These are phyloP conservation scores for Oligia latruncula DNA, from an alignment of 2,888 invertebrate species.

Conservation along the genomic window DNA sequence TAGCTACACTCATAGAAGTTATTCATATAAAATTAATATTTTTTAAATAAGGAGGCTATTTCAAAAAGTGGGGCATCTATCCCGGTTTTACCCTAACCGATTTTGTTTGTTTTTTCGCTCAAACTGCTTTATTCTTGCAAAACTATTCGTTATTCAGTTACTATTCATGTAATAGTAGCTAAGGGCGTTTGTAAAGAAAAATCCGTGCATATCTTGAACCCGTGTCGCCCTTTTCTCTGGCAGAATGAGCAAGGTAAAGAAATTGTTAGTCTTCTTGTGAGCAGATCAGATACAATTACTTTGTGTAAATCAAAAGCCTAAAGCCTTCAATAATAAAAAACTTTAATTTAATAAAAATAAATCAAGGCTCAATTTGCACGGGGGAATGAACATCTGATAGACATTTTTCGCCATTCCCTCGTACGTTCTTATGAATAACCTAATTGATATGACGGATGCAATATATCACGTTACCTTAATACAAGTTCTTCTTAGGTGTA, in stretches of 20 bases:
- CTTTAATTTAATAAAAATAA: conserved; percentile 14
- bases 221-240: conserved; percentile 20
- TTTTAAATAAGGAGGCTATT: too few species aligned
- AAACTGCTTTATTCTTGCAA: conserved; percentile 64
- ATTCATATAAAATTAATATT: too few species aligned
- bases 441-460: conserved; percentile 49
- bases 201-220: conserved; percentile 20
- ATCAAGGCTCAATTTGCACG: background rate
- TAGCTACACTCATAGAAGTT: too few species aligned
- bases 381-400: conserved; percentile 21
- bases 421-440: conserved; percentile 16
- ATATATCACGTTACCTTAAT: conserved; percentile 59
- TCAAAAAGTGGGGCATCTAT: too few species aligned
- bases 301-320: conserved; percentile 8
- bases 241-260: conserved; percentile 41
- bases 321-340: background rate
- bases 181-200: conserved; percentile 1
- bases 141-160: conserved; percentile 50
- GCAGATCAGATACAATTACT: conserved; percentile 9
- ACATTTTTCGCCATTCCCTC: conserved; percentile 31
- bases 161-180: conserved; percentile 18
- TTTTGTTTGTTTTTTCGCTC: conserved; percentile 80
- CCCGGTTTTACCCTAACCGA: too few species aligned
- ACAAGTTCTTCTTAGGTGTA: conserved; percentile 64
- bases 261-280: conserved; percentile 24